Evolutionary conservation across 1,140 invertebrate genomes (phyloP), one percentile per base, ranked within the genome.

Genomic region (Agrypnia vestita): DNA sequence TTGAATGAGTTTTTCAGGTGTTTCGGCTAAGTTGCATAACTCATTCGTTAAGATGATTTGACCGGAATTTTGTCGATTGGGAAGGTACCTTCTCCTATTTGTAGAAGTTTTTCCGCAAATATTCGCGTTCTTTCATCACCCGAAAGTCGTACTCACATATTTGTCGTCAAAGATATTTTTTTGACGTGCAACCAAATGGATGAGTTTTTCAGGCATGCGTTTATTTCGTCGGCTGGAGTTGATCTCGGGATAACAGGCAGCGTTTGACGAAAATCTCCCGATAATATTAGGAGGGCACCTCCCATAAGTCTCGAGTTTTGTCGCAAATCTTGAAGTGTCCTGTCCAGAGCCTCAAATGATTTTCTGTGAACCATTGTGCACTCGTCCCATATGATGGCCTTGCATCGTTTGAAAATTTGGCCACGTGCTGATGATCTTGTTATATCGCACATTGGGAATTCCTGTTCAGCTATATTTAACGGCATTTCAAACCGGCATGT

Each of bases 221-320:
- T 35, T 3, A 35, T 1, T 35, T 35, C 25, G 6, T 35, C 25
- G 6, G 25, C 25, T 1, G 25, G 25, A 3, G 25, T 35, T 35
- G 25, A 35, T 3, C 25, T 1, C 6, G 25, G 25, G 1, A 35
- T 35, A 35, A 35, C 6, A 1, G 25, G 25, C 25, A 35, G 25
- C 25, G 82, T 91, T 86, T 91, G 88, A n/a, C 88, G 83, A 84
- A 91, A 91, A 87, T 91, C 88, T 35, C 89, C 89, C 79, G 86
- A 82, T 17, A 89, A 83, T 71, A 90, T 74, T 83, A 91, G 79
- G 43, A 87, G 84, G 61, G 82, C 78, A 7, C 76, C 84, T 55
- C 86, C 86, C 55, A 79, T 3, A 6, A 75, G 3, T 13, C 17
- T 11, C 12, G 11, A 6, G 17, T 43, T 69, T 62, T 35, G 11